These are phyloP conservation scores for Aegotheles bennettii DNA, from an alignment of 2,113 vertebrate species.

Conservation along the genomic window DNA sequence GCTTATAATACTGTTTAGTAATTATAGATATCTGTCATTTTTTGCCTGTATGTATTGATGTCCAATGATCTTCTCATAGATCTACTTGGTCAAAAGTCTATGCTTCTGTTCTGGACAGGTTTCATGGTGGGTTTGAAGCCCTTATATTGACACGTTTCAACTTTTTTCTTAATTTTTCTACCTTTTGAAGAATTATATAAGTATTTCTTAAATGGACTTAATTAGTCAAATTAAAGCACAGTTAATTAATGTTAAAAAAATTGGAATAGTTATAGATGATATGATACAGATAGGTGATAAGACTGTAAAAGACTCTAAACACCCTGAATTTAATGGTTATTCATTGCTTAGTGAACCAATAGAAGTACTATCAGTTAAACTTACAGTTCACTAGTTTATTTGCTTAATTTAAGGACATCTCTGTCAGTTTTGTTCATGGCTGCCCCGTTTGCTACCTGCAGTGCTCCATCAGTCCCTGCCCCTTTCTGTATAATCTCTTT, in stretches of 20 bases:
- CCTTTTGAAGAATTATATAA: neutral
- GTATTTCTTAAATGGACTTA: neutral
- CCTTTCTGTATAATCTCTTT: neutral
- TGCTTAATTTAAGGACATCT: neutral
- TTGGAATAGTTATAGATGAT: neutral
- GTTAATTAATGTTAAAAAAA: neutral
- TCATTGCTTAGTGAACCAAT: neutral
- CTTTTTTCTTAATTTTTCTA: neutral
- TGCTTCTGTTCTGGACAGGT: neutral
- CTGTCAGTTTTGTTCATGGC: neutral
- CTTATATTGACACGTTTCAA: neutral
- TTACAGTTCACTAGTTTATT: neutral
- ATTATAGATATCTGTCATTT: neutral
- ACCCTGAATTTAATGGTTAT: neutral
- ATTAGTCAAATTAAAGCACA: neutral
- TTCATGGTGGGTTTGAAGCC: neutral
- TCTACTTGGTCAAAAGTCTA: neutral
- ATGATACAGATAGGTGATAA: no score
- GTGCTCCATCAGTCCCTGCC: neutral
- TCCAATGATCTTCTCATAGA: neutral
- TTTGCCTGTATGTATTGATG: neutral
- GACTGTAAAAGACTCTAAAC: neutral
- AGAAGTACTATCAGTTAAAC: neutral
- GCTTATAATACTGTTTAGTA: neutral
- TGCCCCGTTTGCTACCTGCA: neutral